Evolutionary conservation across 2,888 invertebrate species (phyloP), one percentile per base, ranked within the genome.

Genomic region (Parasteatoda lunata): DNA sequence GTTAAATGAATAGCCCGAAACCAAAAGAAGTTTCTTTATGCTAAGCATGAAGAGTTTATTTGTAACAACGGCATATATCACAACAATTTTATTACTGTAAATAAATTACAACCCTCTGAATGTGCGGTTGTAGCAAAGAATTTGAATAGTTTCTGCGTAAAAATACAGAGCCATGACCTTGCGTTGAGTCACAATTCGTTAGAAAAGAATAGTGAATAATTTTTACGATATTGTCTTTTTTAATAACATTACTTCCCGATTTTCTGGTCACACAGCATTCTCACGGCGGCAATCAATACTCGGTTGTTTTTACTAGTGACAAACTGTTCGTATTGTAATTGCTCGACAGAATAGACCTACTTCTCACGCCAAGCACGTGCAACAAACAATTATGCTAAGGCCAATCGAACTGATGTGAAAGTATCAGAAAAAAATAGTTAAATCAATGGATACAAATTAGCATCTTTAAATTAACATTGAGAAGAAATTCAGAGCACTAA

Each of bases 171-270:
- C 81, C 73, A 81, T 68, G 66, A 59, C 75, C 75, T 81, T 75
- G 30, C 68, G 68, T 81, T 30, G 81, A 81, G 73, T 81, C 75
- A 81, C 75, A 64, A 51, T 64, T 81, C 75, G 73, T 81, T 81
- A 75, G 47, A 54, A 59, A n/a, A 6, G 64, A 65, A 80, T 72
- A 51, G 65, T 51, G 72, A 72, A 80, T 66, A 72, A 72, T 71
- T 80, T 80, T 80, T 80, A 69, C 69, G 68, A 54, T 54, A 54
- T 48, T 49, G 49, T 48, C 45, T 68, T 5, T 59, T 59, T 49
- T 45, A 30, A 48, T 69, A 68, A 47, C 52, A 47, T 15, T 47
- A 48, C 8, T 9, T 77, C 54, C 49, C 45, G 47, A 13, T 13
- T 77, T 51, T 51, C 51, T 45, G n/a, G 54, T 54, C 69, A 77